phyloP scores from a whole-genome alignment of 2,797 vertebrate species.

The Dryobates pubescens region DNA sequence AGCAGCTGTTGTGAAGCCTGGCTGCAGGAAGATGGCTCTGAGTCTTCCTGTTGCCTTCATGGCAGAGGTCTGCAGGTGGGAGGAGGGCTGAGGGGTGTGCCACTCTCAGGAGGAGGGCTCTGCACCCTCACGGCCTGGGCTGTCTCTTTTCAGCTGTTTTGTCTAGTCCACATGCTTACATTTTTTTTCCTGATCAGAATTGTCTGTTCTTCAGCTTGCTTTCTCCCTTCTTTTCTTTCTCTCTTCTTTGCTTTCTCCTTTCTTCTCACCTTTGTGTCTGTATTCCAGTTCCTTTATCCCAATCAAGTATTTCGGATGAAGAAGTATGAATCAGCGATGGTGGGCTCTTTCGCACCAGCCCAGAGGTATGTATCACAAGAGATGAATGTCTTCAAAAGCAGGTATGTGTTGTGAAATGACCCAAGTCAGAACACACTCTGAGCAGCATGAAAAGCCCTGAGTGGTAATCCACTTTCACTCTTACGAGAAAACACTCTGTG shows the following conservation, averaged over 20 bases:
- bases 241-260: not conserved
- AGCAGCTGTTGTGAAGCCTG: not conserved
- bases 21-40: fast-evolving
- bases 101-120: not conserved
- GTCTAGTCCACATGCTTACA: not conserved
- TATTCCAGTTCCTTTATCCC: not conserved
- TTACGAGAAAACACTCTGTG: not conserved
- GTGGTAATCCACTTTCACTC: not conserved
- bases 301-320: not conserved
- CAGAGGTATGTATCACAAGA: not conserved
- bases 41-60: not conserved
- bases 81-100: not conserved
- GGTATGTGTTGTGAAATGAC: not conserved
- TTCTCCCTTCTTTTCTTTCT: not conserved
- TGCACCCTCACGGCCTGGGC: not conserved
- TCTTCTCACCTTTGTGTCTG: not conserved
- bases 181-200: not conserved
- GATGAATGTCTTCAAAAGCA: not conserved
- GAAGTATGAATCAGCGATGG: not conserved
- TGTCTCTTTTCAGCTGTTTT: not conserved
- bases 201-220: not conserved
- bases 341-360: not conserved
- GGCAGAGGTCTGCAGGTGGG: not conserved
- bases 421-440: not conserved
- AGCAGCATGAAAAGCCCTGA: not conserved